Evolutionary conservation across 2,113 vertebrate genomes (phyloP), one percentile per base, ranked within the genome.

Genomic region (Rhineura floridana): DNA sequence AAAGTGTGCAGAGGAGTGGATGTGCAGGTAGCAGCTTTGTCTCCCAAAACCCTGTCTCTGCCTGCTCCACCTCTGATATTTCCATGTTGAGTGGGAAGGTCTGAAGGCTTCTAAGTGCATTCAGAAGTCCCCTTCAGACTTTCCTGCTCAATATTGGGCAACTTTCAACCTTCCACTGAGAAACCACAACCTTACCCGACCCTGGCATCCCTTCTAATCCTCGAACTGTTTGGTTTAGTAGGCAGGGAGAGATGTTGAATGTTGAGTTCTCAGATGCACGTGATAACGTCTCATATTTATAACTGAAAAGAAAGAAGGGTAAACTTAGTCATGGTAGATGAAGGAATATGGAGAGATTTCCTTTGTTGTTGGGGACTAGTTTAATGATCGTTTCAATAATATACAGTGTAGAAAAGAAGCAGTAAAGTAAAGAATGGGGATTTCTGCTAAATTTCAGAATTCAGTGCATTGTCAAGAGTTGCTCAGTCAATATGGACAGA

Each of bases 281-380:
- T 3, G 65, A 52, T 75, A 92, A 0, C 88, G 92, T 75, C 70
- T 97, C 95, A 87, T 95, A 97, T 23, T 95, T 96, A 15, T 97
- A 97, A 93, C 97, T 97, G 85, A 83, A 91, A 95, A 86, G 67
- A 94, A 33, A 90, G 33, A 93, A 88, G 0, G 83, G 12, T 4
- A 83, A 2, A 13, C n/a, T 93, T 87, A 92, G 78, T 65, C 69
- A 69, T 15, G 77, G 42, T 7, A 3, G 85, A 42, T 72, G n/a
- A 48, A 72, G 44, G 52, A 50, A 76, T 52, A 75, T 23, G 19
- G 15, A 59, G n/a, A 85, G 1, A 9, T 25, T 36, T 73, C 50
- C 36, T 63, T 15, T 36, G 72, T 6, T 0, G 0, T 3, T 63
- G 25, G n/a, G 76, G 28, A 89, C 55, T 3, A 6, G 72, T 15